Conservation (phyloP, 2,113 vertebrate species). For the Oreochromis niloticus region DNA sequence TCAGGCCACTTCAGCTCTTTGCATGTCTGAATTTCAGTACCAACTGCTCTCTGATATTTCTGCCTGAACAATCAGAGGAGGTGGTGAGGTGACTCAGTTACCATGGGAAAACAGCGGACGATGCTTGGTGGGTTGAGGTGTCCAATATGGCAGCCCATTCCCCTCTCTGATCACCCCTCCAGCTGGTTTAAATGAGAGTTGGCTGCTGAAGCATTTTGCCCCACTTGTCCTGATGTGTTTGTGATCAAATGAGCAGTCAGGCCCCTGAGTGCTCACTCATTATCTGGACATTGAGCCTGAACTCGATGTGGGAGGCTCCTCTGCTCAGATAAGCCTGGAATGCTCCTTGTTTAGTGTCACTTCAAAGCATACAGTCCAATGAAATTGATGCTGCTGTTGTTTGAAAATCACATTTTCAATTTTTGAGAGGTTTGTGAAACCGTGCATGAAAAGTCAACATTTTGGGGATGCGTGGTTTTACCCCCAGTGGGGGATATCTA, state of each 20-base stretch:
- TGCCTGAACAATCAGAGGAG: constrained; percentile 1
- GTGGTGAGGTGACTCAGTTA: neutral
- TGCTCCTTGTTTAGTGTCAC: constrained; percentile 24
- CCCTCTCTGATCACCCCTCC: constrained; percentile 22
- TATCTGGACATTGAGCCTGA: constrained; percentile 39
- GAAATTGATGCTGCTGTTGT: neutral
- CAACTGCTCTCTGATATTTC: constrained; percentile 22
- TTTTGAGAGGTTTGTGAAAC: neutral
- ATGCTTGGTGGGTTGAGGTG: neutral
- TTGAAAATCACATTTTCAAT: neutral
- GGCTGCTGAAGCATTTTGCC: constrained; percentile 1
- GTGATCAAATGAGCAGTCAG: constrained; percentile 44
- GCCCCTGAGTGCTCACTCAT: constrained; percentile 16
- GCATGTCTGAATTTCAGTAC: constrained; percentile 13
- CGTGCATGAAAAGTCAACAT: neutral
- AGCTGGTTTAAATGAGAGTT: constrained; percentile 35
- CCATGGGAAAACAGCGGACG: constrained; percentile 16
- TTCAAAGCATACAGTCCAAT: neutral
- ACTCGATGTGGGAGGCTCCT: constrained; percentile 27
- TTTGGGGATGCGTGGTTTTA: neutral
- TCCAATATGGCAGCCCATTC: constrained; percentile 3
- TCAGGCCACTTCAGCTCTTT: neutral
- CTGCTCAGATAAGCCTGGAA: constrained; percentile 42
- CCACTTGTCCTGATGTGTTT: constrained; percentile 31
- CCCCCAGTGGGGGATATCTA: neutral